Conservation (phyloP, 2,888 invertebrate species). For the Thumatha senex region DNA sequence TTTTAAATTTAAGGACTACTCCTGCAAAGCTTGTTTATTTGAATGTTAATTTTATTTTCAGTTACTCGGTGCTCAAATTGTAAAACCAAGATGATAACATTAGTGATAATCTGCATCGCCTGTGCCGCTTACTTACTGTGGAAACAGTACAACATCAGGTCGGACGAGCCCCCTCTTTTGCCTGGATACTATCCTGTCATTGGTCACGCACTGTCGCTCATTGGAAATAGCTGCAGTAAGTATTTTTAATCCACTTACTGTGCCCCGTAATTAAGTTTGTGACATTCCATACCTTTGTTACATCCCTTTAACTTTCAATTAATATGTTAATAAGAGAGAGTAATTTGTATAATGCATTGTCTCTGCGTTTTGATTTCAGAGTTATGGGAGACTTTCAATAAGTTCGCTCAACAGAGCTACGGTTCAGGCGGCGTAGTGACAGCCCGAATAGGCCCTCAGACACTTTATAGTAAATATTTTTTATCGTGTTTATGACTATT, state of each 20-base stretch:
- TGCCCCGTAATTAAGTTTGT: too few species aligned
- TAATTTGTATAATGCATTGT: neutral
- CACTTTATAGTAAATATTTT: conserved; percentile 21
- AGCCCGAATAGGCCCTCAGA: conserved; percentile 57
- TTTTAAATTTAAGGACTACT: too few species aligned
- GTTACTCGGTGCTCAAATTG: neutral
- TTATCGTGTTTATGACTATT: too few species aligned
- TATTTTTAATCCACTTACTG: too few species aligned
- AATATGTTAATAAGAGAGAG: neutral
- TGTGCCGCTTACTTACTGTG: conserved; percentile 46
- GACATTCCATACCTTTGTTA: too few species aligned
- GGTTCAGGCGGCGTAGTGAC: conserved; percentile 59
- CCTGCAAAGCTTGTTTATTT: too few species aligned
- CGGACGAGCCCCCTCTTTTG: conserved; percentile 51
- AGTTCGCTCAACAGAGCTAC: conserved; percentile 53
- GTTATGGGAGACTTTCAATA: conserved; percentile 55
- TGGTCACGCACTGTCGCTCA: conserved; percentile 58
- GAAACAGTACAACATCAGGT: conserved; percentile 31
- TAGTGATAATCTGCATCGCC: conserved; percentile 41
- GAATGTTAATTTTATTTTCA: neutral
- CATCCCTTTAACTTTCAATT: too few species aligned
- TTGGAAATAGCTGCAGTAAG: conserved; percentile 65
- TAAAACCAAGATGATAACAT: conserved; percentile 44
- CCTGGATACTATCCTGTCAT: conserved; percentile 59
- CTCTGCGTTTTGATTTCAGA: conserved; percentile 41